phyloP scores from a whole-genome alignment of 2,797 vertebrate genomes.

The Calcarius lapponicus region DNA sequence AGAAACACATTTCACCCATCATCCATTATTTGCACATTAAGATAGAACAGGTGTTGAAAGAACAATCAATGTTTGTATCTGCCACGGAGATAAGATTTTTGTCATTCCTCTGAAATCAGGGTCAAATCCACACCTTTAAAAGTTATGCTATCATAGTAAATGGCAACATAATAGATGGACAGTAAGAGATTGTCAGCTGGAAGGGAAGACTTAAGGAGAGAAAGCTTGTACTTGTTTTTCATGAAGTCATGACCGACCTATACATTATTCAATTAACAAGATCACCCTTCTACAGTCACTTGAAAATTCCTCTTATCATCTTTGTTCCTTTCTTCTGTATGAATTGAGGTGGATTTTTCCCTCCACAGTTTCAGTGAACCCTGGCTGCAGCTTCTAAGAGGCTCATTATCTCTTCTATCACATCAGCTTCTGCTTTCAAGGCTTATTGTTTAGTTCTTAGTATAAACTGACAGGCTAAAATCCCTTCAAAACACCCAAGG shows the following conservation, averaged over 20 bases:
- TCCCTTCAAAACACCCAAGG: slow-evolving; percentile 53
- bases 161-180: neutral
- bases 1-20: neutral
- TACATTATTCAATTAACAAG: slow-evolving; percentile 49
- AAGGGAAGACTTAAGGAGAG: neutral
- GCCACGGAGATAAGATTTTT: neutral
- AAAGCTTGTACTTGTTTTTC: neutral
- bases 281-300: slow-evolving; percentile 18
- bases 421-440: slow-evolving; percentile 50
- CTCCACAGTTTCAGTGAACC: slow-evolving; percentile 38
- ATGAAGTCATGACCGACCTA: neutral
- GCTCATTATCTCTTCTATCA: slow-evolving; percentile 66
- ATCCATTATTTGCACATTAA: neutral
- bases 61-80: neutral
- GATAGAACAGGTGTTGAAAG: neutral
- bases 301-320: slow-evolving; percentile 44
- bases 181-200: neutral
- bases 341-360: slow-evolving; percentile 46
- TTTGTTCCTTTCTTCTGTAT: slow-evolving; percentile 50
- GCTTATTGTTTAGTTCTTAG: slow-evolving; percentile 52
- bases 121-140: neutral
- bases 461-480: slow-evolving; percentile 40
- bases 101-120: neutral
- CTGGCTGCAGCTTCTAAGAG: slow-evolving; percentile 47
- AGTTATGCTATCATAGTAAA: neutral